These are phyloP conservation scores for Stomatorhinus ivindoensis DNA, from an alignment of 2,113 vertebrate species.

Conservation along the genomic window DNA sequence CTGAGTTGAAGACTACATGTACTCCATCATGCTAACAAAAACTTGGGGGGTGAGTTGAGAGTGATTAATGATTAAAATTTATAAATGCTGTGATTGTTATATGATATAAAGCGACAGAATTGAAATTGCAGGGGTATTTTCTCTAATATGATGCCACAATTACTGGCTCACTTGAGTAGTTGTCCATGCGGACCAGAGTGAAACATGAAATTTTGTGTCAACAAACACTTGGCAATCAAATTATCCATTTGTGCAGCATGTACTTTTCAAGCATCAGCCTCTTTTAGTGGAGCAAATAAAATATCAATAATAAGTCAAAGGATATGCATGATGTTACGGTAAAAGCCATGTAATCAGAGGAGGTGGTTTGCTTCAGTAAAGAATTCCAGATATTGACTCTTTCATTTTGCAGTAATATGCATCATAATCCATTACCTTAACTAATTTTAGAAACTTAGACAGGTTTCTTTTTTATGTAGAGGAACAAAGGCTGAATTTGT, in stretches of 20 bases:
- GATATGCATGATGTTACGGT: background rate
- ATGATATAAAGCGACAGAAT: background rate
- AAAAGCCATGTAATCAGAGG: background rate
- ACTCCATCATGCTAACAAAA: background rate
- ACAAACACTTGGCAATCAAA: background rate
- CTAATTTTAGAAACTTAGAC: background rate
- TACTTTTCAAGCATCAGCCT: background rate
- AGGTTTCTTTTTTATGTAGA: background rate
- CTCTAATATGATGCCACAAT: background rate
- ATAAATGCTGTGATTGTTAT: background rate
- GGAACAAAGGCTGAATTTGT: background rate
- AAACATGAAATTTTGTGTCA: background rate
- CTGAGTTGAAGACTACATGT: background rate
- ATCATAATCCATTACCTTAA: background rate
- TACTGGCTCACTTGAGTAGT: background rate
- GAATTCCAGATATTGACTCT: background rate
- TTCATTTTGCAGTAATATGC: background rate
- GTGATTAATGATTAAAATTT: background rate
- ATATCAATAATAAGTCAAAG: background rate
- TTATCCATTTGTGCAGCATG: background rate
- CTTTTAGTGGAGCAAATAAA: background rate
- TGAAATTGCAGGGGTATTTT: background rate
- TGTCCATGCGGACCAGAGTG: background rate
- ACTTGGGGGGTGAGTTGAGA: background rate
- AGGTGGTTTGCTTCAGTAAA: background rate